phyloP scores from a whole-genome alignment of 2,113 vertebrate genomes.

The Erythrolamprus reginae region DNA sequence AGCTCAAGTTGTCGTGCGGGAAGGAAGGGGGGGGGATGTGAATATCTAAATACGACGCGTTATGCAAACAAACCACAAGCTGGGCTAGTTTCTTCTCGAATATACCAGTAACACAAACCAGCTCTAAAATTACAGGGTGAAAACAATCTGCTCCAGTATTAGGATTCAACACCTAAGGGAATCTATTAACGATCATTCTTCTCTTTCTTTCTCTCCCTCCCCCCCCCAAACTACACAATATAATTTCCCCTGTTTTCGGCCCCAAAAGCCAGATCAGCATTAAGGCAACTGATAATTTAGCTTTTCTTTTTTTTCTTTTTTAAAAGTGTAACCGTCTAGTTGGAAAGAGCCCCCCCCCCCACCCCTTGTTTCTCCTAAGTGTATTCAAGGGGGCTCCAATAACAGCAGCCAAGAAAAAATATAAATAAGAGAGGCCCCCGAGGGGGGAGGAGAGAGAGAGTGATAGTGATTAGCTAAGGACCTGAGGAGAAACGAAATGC shows the following conservation, averaged over 20 bases:
- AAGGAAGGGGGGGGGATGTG: not conserved
- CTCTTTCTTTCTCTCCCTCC: too few relatives aligned
- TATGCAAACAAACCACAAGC: constrained; percentile 60
- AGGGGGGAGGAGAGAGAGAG: not conserved
- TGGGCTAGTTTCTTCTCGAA: constrained; percentile 43
- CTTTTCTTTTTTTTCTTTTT: constrained; percentile 33
- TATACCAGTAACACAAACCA: constrained; percentile 30
- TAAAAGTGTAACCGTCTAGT: not conserved
- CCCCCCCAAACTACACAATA: not conserved
- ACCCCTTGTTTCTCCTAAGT: not conserved
- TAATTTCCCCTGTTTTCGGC: constrained; percentile 10
- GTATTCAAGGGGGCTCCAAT: not conserved
- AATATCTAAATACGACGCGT: constrained; percentile 40
- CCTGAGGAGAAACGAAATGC: constrained; percentile 20
- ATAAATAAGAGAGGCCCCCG: not conserved
- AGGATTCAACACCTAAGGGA: not conserved
- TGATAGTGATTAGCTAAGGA: not conserved
- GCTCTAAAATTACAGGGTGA: constrained; percentile 13
- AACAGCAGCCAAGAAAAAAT: not conserved
- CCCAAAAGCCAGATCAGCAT: constrained; percentile 50
- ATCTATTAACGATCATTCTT: not conserved
- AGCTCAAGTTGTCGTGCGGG: not conserved
- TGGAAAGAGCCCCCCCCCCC: too few relatives aligned
- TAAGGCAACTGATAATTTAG: constrained; percentile 59
- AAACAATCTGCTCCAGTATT: constrained; percentile 31